These are phyloP conservation scores for Pipistrellus nathusii DNA, from an alignment of 2,797 vertebrate species.

Conservation along the genomic window DNA sequence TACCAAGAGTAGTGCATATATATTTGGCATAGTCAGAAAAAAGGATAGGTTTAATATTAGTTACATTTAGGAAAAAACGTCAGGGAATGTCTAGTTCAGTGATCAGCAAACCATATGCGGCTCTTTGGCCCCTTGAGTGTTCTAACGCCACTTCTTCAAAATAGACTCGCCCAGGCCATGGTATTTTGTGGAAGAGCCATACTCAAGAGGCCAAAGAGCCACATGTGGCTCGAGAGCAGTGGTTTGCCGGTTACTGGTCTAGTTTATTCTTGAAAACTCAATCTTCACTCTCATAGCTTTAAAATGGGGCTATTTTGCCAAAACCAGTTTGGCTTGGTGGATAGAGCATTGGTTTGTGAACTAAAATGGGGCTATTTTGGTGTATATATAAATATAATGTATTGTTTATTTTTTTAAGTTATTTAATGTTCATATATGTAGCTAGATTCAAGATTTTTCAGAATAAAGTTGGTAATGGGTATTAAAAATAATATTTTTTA, in stretches of 20 bases:
- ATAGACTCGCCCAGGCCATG: too few species aligned
- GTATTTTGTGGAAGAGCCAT: too few species aligned
- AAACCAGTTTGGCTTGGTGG: too few species aligned
- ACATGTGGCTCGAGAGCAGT: too few species aligned
- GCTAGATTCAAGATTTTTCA: conserved; percentile 69
- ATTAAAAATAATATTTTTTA: conserved; percentile 63
- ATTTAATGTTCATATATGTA: conserved; percentile 70
- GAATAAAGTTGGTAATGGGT: conserved; percentile 57
- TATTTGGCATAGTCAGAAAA: conserved; percentile 37
- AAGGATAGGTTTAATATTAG: conserved; percentile 58
- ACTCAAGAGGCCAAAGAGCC: too few species aligned
- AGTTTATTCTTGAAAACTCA: too few species aligned
- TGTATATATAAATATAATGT: conserved; percentile 60
- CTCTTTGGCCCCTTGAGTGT: too few species aligned
- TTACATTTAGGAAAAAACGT: conserved; percentile 66
- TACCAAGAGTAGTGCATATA: conserved; percentile 45
- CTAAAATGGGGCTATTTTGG: conserved; percentile 74
- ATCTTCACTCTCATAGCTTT: conserved; percentile 59
- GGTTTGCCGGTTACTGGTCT: too few species aligned
- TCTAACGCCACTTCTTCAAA: too few species aligned
- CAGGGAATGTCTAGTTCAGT: conserved; percentile 31
- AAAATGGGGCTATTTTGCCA: conserved; percentile 74
- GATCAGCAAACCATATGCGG: too few species aligned
- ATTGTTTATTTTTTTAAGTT: conserved; percentile 77
- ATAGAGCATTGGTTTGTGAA: too few species aligned